Percentiles rank a stretch among this genome's conserved stretches.
phyloP scores from a whole-genome alignment of 1,140 invertebrate species.

The Magallana ariakensis region DNA sequence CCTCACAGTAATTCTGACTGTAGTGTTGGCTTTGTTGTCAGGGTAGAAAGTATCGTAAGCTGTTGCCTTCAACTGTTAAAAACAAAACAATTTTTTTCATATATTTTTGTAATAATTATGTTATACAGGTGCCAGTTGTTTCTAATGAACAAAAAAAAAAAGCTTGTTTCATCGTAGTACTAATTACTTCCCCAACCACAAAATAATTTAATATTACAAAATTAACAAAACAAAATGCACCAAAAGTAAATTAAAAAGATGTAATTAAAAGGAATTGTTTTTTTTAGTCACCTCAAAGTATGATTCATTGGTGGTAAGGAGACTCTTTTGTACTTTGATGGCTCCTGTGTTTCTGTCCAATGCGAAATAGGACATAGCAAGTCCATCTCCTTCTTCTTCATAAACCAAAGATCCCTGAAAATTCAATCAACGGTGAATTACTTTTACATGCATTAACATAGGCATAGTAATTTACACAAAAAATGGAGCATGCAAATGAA shows the following conservation, averaged over 20 bases:
- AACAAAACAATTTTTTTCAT: constrained; percentile 12
- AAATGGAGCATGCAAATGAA: too few relatives aligned
- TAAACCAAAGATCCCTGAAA: constrained; percentile 63
- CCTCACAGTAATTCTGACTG: constrained; percentile 62
- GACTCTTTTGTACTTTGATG: constrained; percentile 53
- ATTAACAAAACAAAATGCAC: too few relatives aligned
- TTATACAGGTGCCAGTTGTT: too few relatives aligned
- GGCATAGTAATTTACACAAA: too few relatives aligned
- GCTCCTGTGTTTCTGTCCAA: constrained; percentile 51
- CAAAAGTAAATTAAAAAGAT: too few relatives aligned
- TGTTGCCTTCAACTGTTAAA: constrained; percentile 61
- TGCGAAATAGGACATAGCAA: constrained; percentile 60
- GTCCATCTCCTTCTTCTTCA: constrained; percentile 54
- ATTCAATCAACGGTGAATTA: neutral
- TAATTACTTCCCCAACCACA: too few relatives aligned
- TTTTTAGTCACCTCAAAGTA: constrained; percentile 42
- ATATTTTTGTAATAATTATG: too few relatives aligned
- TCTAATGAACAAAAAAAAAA: too few relatives aligned
- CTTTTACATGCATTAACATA: too few relatives aligned
- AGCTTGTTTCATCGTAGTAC: too few relatives aligned
- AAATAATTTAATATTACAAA: too few relatives aligned
- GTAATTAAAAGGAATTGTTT: too few relatives aligned
- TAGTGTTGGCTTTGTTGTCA: constrained; percentile 57
- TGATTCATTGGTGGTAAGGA: constrained; percentile 45
- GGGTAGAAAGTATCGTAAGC: constrained; percentile 74